Conservation (phyloP, 2,113 vertebrate genomes). For the human region DNA sequence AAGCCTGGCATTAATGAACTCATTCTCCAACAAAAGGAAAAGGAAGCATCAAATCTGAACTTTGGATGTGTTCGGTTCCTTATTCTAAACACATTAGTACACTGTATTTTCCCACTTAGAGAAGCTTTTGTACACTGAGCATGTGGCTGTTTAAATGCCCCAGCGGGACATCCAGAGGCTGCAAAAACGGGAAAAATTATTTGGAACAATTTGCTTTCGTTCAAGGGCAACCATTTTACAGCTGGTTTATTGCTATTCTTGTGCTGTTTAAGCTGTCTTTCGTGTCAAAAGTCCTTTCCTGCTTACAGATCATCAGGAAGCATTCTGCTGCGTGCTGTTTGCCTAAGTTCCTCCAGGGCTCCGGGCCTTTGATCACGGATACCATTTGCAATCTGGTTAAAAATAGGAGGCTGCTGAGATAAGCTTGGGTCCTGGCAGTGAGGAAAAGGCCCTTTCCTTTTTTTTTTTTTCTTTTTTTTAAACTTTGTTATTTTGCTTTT, state of each 20-base stretch:
- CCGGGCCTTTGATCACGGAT: conserved; percentile 9
- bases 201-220: conserved; percentile 88
- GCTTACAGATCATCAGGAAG: conserved; percentile 92
- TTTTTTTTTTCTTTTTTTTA: not conserved
- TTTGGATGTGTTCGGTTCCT: conserved; percentile 59
- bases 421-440: not conserved
- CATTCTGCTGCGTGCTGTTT: conserved; percentile 86
- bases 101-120: conserved; percentile 82
- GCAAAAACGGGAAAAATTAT: conserved; percentile 82
- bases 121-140: conserved; percentile 82
- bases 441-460: conserved; percentile 18
- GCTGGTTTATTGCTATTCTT: conserved; percentile 92
- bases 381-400: conserved; percentile 36
- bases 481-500: not conserved
- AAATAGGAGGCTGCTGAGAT: conserved; percentile 54
- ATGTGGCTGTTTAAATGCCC: conserved; percentile 85
- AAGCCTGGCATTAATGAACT: not conserved
- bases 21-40: not conserved
- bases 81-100: conserved; percentile 82
- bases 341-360: conserved; percentile 81
- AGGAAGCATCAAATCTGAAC: not conserved
- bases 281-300: conserved; percentile 96
- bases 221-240: conserved; percentile 89
- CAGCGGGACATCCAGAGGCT: conserved; percentile 82
- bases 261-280: conserved; percentile 92